phyloP scores from a whole-genome alignment of 2,888 invertebrate species.

The Thereva unica region DNA sequence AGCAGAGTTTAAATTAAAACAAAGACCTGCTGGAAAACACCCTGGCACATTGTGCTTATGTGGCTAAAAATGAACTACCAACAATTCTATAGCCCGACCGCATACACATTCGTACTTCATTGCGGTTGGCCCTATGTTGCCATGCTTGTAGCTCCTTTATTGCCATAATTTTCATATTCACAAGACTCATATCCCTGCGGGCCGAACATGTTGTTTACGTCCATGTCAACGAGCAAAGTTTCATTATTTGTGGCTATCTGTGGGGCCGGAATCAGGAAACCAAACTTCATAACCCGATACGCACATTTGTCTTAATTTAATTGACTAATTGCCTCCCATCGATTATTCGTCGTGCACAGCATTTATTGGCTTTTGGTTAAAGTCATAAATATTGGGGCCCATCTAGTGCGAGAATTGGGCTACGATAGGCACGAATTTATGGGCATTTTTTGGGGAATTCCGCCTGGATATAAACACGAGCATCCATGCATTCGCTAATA shows the following conservation, averaged over 20 bases:
- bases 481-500: constrained; percentile 16
- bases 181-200: background rate
- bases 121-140: too few species aligned
- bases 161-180: too few species aligned
- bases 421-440: constrained; percentile 29
- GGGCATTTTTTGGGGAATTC: constrained; percentile 11
- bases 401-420: constrained; percentile 17
- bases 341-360: constrained; percentile 29
- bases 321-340: constrained; percentile 30
- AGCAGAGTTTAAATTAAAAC: too few species aligned
- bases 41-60: too few species aligned
- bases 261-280: background rate
- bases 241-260: background rate
- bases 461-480: background rate
- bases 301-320: constrained; percentile 30
- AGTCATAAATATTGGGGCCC: constrained; percentile 23
- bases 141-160: too few species aligned
- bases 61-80: too few species aligned
- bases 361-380: constrained; percentile 26
- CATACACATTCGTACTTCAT: too few species aligned
- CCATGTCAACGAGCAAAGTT: background rate
- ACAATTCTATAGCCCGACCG: too few species aligned
- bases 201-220: constrained; percentile 9
- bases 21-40: too few species aligned
- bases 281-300: constrained; percentile 8